Conservation (phyloP, 2,888 invertebrate genomes). For the Microctonus brassicae region DNA sequence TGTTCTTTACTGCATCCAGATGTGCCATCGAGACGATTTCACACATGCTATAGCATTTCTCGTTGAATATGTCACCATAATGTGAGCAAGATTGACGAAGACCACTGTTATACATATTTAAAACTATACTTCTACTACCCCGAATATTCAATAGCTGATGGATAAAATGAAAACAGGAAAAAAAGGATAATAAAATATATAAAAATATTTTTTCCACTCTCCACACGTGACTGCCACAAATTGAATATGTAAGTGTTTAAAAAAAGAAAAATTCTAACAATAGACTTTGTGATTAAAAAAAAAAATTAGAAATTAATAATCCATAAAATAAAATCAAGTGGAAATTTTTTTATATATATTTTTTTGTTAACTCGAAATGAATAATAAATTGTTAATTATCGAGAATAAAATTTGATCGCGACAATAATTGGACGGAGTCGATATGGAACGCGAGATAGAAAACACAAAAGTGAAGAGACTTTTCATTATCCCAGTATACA, state of each 20-base stretch:
- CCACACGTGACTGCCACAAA: not conserved
- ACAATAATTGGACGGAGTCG: not conserved
- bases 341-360: not conserved
- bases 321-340: not conserved
- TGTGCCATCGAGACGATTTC: not conserved
- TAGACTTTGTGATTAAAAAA: not conserved
- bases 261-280: not conserved
- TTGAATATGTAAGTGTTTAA: not conserved
- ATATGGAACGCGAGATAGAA: conserved; percentile 7
- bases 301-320: not conserved
- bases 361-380: not conserved
- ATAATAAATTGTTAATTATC: too few relatives aligned
- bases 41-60: not conserved
- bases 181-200: too few relatives aligned
- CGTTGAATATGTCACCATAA: not conserved
- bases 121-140: too few relatives aligned
- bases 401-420: not conserved
- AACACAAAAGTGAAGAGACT: conserved; percentile 16
- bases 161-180: not conserved
- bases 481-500: not conserved
- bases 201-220: not conserved
- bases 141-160: not conserved
- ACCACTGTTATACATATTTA: not conserved
- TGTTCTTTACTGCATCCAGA: conserved; percentile 6
- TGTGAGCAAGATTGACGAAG: not conserved